phyloP scores from a whole-genome alignment of 2,888 invertebrate genomes.

The Scaptomyza reducta region DNA sequence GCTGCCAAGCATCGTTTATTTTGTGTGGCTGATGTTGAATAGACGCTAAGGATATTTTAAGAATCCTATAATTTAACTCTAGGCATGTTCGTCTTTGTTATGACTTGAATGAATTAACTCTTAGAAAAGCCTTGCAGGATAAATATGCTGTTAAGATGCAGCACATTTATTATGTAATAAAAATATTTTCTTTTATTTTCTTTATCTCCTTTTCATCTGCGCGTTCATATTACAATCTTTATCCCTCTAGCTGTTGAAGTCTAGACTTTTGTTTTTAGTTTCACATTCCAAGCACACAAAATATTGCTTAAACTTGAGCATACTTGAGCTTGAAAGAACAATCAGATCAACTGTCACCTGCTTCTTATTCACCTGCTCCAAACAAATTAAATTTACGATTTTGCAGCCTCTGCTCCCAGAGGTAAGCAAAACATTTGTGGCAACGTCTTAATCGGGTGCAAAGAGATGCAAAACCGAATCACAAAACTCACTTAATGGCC shows the following conservation, averaged over 20 bases:
- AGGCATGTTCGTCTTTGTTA: background rate
- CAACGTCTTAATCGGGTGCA: conserved; percentile 15
- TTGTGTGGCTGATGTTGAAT: background rate
- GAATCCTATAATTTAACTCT: background rate
- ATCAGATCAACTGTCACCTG: conserved; percentile 1
- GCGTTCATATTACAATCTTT: background rate
- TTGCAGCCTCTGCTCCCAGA: background rate
- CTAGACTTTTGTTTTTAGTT: background rate
- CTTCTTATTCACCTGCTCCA: background rate
- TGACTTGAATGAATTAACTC: no score
- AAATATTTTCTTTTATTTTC: background rate
- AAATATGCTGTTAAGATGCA: background rate
- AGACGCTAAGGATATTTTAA: background rate
- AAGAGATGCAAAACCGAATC: conserved; percentile 24
- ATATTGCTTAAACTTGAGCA: background rate
- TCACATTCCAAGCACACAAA: background rate
- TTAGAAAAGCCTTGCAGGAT: background rate
- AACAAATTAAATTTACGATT: conserved; percentile 1
- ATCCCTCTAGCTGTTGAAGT: background rate
- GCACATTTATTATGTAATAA: no score
- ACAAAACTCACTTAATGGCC: conserved; percentile 54
- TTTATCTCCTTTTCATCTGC: background rate
- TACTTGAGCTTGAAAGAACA: background rate
- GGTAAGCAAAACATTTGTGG: conserved; percentile 7
- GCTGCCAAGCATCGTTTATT: background rate